These are phyloP conservation scores for Sarotherodon lohbergeri DNA, from an alignment of 2,113 vertebrate species.

Conservation along the genomic window DNA sequence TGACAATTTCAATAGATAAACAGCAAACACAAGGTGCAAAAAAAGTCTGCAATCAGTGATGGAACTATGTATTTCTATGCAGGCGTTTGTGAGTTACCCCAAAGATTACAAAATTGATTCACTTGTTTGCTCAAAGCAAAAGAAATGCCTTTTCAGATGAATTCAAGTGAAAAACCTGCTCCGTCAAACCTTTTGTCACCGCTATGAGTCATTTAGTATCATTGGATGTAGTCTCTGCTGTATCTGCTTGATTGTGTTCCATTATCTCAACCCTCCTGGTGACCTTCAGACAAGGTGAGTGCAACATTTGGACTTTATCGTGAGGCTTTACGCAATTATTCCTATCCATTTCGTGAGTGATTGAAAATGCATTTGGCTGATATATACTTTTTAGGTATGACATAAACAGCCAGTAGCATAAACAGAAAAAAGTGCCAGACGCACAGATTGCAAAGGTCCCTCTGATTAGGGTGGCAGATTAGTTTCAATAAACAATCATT, in stretches of 20 bases:
- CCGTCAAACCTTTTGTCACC: not conserved
- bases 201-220: not conserved
- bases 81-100: not conserved
- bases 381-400: conserved; percentile 20
- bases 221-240: not conserved
- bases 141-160: not conserved
- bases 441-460: conserved; percentile 56
- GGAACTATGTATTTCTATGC: not conserved
- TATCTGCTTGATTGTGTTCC: not conserved
- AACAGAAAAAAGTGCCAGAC: conserved; percentile 39
- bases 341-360: not conserved
- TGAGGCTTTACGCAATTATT: not conserved
- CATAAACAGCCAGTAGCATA: conserved; percentile 56
- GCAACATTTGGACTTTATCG: not conserved
- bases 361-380: conserved; percentile 42
- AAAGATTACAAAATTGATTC: not conserved
- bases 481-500: conserved; percentile 64
- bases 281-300: conserved; percentile 20
- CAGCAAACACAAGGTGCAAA: not conserved
- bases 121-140: conserved; percentile 11
- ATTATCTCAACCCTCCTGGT: not conserved
- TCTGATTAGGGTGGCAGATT: conserved; percentile 60
- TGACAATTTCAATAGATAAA: not conserved
- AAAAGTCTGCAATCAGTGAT: not conserved
- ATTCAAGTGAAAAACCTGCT: not conserved